Conservation (phyloP, 2,888 invertebrate species). For the Mamestra brassicae region DNA sequence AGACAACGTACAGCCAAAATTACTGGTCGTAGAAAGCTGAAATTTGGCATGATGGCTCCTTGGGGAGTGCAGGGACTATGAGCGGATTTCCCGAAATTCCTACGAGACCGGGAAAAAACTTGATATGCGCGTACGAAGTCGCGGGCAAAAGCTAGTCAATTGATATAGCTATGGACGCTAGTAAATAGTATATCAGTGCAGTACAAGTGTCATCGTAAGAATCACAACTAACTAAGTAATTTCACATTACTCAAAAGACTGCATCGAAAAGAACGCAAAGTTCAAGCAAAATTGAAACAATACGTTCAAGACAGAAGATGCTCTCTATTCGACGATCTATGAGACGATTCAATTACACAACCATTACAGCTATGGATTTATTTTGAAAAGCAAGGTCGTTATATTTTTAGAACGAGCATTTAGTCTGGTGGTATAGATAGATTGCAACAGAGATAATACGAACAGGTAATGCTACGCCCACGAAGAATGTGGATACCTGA, state of each 20-base stretch:
- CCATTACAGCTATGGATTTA: neutral
- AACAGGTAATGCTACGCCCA: slow-evolving; percentile 2
- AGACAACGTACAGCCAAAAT: too few relatives aligned
- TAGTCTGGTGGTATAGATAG: neutral
- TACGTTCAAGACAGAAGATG: slow-evolving; percentile 14
- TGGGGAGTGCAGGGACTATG: too few relatives aligned
- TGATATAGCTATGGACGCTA: too few relatives aligned
- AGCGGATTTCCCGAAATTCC: too few relatives aligned
- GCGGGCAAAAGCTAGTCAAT: too few relatives aligned
- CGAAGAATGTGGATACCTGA: slow-evolving; percentile 1
- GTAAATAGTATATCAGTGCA: too few relatives aligned
- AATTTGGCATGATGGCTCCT: too few relatives aligned
- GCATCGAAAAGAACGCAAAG: slow-evolving; percentile 4
- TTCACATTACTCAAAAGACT: neutral
- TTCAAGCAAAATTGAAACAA: slow-evolving; percentile 7
- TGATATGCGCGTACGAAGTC: too few relatives aligned
- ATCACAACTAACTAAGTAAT: too few relatives aligned
- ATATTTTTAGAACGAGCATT: slow-evolving; percentile 25
- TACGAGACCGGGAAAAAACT: too few relatives aligned
- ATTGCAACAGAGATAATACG: slow-evolving; percentile 27
- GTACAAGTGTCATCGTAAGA: too few relatives aligned
- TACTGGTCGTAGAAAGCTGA: too few relatives aligned
- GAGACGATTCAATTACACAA: slow-evolving; percentile 18
- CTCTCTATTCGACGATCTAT: slow-evolving; percentile 1
- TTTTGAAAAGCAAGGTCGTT: slow-evolving; percentile 35